A percentile compares a stretch with the other conserved stretches of the same genome.
phyloP scores from a whole-genome alignment of 2,797 vertebrate species.

The Hyperoplus lanceolatus region DNA sequence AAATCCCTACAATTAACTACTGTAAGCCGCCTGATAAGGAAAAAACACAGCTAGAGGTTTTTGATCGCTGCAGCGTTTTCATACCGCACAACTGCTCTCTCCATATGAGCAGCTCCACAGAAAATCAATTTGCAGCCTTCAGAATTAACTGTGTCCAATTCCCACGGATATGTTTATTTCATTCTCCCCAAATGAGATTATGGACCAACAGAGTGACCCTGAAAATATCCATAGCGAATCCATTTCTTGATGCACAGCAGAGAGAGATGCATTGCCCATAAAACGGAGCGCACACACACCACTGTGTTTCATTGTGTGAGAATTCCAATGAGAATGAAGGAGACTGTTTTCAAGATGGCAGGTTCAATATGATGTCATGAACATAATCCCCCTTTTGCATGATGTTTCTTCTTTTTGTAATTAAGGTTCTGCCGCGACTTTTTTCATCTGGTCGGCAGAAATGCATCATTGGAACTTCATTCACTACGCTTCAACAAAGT shows the following conservation, averaged over 20 bases:
- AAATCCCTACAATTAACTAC: slow-evolving; percentile 11
- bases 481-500: slow-evolving; percentile 17
- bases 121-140: slow-evolving; percentile 81
- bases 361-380: slow-evolving; percentile 27
- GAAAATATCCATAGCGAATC: slow-evolving; percentile 79
- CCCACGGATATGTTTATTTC: slow-evolving; percentile 83
- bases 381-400: slow-evolving; percentile 23
- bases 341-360: slow-evolving; percentile 26
- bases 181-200: slow-evolving; percentile 83
- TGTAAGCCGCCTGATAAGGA: slow-evolving; percentile 28
- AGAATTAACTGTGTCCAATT: slow-evolving; percentile 82
- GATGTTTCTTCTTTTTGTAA: background rate
- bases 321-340: slow-evolving; percentile 14
- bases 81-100: slow-evolving; percentile 55
- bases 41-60: slow-evolving; percentile 43
- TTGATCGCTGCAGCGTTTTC: slow-evolving; percentile 58
- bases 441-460: slow-evolving; percentile 13
- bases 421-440: slow-evolving; percentile 18
- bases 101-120: slow-evolving; percentile 45
- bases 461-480: slow-evolving; percentile 38
- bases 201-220: slow-evolving; percentile 78
- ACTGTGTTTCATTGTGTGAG: slow-evolving; percentile 23
- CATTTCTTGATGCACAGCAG: slow-evolving; percentile 61
- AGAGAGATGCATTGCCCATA: slow-evolving; percentile 35
- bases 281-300: slow-evolving; percentile 30